A percentile compares a stretch with the other conserved stretches of the same genome.
phyloP scores from a whole-genome alignment of 1,140 invertebrate genomes.

The Drosophila bifasciata region DNA sequence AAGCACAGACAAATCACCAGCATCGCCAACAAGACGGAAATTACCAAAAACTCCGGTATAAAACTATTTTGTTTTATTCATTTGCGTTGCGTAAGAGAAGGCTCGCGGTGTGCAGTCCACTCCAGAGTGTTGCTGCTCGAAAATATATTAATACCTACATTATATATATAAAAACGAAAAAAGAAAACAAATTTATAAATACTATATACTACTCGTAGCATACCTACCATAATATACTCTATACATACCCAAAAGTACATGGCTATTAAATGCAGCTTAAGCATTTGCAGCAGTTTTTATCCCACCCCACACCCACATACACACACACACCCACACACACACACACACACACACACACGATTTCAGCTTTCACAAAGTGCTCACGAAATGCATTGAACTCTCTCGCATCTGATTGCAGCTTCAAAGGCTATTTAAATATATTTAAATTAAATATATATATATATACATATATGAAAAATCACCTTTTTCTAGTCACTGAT shows the following conservation, averaged over 20 bases:
- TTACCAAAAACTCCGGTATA: slow-evolving; percentile 97
- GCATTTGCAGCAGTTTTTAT: slow-evolving; percentile 62
- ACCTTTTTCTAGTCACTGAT: slow-evolving; percentile 42
- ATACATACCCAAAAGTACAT: slow-evolving; percentile 39
- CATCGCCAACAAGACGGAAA: slow-evolving; percentile 94
- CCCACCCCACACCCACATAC: background rate
- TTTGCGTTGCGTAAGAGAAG: slow-evolving; percentile 56
- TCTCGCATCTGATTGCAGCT: slow-evolving; percentile 62
- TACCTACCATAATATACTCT: slow-evolving; percentile 36
- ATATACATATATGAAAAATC: slow-evolving; percentile 43
- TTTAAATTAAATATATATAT: slow-evolving; percentile 40
- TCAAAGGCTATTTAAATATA: slow-evolving; percentile 41
- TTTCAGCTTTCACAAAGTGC: slow-evolving; percentile 70
- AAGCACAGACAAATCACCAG: slow-evolving; percentile 91
- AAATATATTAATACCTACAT: slow-evolving; percentile 28
- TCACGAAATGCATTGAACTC: slow-evolving; percentile 54
- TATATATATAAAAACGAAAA: slow-evolving; percentile 18
- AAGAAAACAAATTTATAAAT: slow-evolving; percentile 20
- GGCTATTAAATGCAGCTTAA: slow-evolving; percentile 71
- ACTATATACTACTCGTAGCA: slow-evolving; percentile 35
- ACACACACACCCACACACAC: no score
- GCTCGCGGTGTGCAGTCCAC: slow-evolving; percentile 45
- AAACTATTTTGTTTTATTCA: slow-evolving; percentile 84
- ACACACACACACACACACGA: slow-evolving; percentile 32
- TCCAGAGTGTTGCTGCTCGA: slow-evolving; percentile 22